phyloP scores from a whole-genome alignment of 1,140 invertebrate genomes.

The Eueides isabella region DNA sequence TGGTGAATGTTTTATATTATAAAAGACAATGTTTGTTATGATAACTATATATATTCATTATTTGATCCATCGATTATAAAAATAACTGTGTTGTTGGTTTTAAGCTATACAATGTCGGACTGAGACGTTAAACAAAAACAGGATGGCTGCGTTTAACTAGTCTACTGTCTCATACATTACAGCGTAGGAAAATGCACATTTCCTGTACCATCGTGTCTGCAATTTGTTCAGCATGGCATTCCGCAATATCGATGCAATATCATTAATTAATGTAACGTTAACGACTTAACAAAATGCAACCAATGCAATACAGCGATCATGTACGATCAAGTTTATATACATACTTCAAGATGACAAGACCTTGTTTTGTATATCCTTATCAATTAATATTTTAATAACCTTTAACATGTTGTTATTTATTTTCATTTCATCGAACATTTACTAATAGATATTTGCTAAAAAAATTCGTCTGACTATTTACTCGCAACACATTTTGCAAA shows the following conservation, averaged over 20 bases:
- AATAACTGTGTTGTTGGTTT: conserved; percentile 45
- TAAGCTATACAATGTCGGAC: conserved; percentile 39
- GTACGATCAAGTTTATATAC: background rate
- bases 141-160: conserved; percentile 50
- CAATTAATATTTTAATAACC: conserved; percentile 10
- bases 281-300: background rate
- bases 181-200: conserved; percentile 52
- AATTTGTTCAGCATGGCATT: conserved; percentile 42
- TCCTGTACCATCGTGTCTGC: conserved; percentile 54
- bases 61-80: background rate
- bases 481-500: background rate
- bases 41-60: conserved; percentile 2
- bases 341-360: background rate
- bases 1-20: background rate
- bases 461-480: background rate
- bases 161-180: conserved; percentile 46
- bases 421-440: background rate
- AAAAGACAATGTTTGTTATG: background rate
- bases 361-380: background rate
- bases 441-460: background rate
- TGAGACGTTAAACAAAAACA: conserved; percentile 43
- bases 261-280: background rate
- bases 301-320: background rate
- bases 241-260: conserved; percentile 3
- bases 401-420: conserved; percentile 17